Conservation (phyloP, 2,113 vertebrate species). For the Nothocercus julius region DNA sequence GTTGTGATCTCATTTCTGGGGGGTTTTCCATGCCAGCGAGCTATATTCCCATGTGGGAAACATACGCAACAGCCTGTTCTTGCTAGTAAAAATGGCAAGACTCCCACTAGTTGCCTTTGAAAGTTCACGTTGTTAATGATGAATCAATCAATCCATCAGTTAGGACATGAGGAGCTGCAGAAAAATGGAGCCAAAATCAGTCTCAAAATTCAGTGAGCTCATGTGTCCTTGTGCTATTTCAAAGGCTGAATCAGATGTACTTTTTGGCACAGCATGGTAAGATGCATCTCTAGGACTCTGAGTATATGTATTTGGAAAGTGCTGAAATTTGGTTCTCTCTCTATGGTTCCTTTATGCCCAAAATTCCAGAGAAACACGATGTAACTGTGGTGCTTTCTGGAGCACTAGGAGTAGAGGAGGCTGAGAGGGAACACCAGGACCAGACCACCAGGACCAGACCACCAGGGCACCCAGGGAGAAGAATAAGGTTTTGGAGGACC, state of each 20-base stretch:
- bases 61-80: constrained; percentile 32
- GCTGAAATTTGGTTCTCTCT: neutral
- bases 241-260: neutral
- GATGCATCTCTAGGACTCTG: neutral
- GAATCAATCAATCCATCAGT: constrained; percentile 61
- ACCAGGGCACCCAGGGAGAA: neutral
- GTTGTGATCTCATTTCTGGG: neutral
- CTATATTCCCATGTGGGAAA: constrained; percentile 36
- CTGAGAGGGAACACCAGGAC: fast-evolving
- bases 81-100: constrained; percentile 44
- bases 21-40: neutral
- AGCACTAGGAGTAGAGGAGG: neutral
- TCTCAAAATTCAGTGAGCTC: constrained; percentile 38
- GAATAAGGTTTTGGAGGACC: fast-evolving
- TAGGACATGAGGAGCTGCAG: constrained; percentile 5
- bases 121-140: constrained; percentile 59
- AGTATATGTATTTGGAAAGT: neutral
- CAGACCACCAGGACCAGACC: neutral
- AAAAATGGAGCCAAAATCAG: neutral
- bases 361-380: neutral
- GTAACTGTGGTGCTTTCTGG: neutral
- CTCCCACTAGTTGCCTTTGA: constrained; percentile 67
- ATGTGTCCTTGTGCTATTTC: neutral
- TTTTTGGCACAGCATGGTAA: neutral
- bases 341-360: neutral